Evolutionary conservation across 1,140 invertebrate species (phyloP), one percentile per base, ranked within the genome.

Genomic region (Cotesia glomerata): DNA sequence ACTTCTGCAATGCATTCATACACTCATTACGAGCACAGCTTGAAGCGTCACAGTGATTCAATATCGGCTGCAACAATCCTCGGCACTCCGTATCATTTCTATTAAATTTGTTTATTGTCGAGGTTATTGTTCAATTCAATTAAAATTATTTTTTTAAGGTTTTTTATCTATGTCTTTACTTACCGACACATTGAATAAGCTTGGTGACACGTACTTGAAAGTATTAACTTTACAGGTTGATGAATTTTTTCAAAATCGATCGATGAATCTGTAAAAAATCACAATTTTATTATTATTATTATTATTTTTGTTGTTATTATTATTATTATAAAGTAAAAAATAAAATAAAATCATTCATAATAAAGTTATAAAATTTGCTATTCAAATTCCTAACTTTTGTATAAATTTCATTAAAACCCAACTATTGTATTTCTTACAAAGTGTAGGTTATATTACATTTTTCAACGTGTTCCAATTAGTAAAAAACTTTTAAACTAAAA

Each of bases 1-100:
- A 96, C 63, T 91, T 90, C 80, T 95, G 91, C 74, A 97, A 84
- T n/a, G 94, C 93, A 64, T 92, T 89, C 95, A 96, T 96, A 83
- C 95, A 97, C 7, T 93, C 91, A 79, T 95, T 92, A 71, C 93
- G 89, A 78, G 93, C 92, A 86, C 95, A 96, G 51, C 90, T 90
- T 56, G 89, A 90, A 49, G 90, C 86, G 78, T 95, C 92, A 82
- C 95, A 97, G 78, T 93, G 91, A 81, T 91, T 91, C 75, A 96
- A 87, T 72, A 97, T 93, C 3, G 93, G 93, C 51, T 94, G 92
- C 66, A 97, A 87, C 54, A 93, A 89, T 66, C 89, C 88, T 79
- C 91, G 90, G 83, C 95, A 97, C 74, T 91, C 91, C 62, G 90
- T 89, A 85, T 96, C 91, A 80, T 91, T 92, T 81, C 94, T 93